A percentile compares a stretch with the other conserved stretches of the same genome.
Evolutionary conservation across 2,113 vertebrate genomes (phyloP).

Genomic region (Lycocorax pyrrhopterus): DNA sequence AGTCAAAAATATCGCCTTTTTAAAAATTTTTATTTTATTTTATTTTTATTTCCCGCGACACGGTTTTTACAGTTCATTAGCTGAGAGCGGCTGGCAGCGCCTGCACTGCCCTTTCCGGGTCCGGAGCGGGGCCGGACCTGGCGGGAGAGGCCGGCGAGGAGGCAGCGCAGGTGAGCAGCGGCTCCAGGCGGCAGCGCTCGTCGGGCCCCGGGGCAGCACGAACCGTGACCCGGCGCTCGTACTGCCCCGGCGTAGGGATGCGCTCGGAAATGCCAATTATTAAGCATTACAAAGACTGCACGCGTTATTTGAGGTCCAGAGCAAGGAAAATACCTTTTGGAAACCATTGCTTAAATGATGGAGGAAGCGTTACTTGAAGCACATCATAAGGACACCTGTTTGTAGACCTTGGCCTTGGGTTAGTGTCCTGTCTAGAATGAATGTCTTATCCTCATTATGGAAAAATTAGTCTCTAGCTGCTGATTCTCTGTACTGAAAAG

Average conservation of each 20-base stretch:
- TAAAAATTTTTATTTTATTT: no score
- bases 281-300: background rate
- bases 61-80: no score
- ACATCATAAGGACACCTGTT: accelerated
- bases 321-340: background rate
- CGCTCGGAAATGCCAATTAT: background rate
- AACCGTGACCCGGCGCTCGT: accelerated
- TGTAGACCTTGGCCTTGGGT: background rate
- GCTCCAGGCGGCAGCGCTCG: background rate
- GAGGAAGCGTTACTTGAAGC: background rate
- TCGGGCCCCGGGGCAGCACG: background rate
- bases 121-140: background rate
- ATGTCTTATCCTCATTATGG: background rate
- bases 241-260: accelerated
- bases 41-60: no score
- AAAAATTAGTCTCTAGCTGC: background rate
- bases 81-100: background rate
- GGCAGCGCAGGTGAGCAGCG: background rate
- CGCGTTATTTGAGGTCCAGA: accelerated
- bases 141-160: background rate
- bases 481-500: background rate
- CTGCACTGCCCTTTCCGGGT: background rate
- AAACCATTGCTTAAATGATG: background rate
- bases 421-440: background rate
- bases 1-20: no score